Percentiles rank a stretch among this genome's conserved stretches.
Evolutionary conservation across 2,888 invertebrate species (phyloP).

Genomic region (Phortica okadai): DNA sequence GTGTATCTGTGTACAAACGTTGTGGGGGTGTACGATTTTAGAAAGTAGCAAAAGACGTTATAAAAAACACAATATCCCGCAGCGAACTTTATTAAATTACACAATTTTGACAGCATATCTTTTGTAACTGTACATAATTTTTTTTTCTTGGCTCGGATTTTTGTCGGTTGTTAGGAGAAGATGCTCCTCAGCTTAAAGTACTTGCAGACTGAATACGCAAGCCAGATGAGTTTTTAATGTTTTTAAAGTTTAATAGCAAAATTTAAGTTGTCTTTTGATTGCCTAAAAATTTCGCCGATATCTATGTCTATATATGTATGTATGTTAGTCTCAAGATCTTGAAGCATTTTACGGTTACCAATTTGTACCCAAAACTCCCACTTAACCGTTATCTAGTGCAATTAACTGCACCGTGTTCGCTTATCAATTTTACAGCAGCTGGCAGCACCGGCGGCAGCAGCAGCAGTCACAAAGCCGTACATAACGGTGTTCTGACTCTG

Average conservation of each 20-base stretch:
- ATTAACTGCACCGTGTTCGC: slow-evolving; percentile 65
- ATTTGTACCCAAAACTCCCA: not conserved
- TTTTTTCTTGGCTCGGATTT: not conserved
- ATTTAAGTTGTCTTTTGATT: no score
- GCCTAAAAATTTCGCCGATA: no score
- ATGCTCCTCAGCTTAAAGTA: no score
- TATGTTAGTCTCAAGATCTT: no score
- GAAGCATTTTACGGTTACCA: no score
- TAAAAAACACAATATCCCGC: slow-evolving; percentile 72
- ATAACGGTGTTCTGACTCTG: not conserved
- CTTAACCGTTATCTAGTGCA: slow-evolving; percentile 63
- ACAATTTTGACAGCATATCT: slow-evolving; percentile 72
- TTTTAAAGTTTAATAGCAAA: no score
- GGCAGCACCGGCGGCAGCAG: slow-evolving; percentile 40
- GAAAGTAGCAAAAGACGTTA: slow-evolving; percentile 25
- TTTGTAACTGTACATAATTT: not conserved
- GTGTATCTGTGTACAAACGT: not conserved
- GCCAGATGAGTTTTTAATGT: no score
- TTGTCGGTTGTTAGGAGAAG: not conserved
- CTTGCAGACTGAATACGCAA: no score
- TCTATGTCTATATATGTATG: no score
- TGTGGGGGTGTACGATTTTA: slow-evolving; percentile 8
- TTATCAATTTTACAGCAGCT: slow-evolving; percentile 54
- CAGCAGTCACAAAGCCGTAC: not conserved
- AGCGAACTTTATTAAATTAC: slow-evolving; percentile 76